A percentile compares a stretch with the other conserved stretches of the same genome.
Evolutionary conservation across 2,113 vertebrate species (phyloP).

Genomic region (Setophaga kirtlandii): DNA sequence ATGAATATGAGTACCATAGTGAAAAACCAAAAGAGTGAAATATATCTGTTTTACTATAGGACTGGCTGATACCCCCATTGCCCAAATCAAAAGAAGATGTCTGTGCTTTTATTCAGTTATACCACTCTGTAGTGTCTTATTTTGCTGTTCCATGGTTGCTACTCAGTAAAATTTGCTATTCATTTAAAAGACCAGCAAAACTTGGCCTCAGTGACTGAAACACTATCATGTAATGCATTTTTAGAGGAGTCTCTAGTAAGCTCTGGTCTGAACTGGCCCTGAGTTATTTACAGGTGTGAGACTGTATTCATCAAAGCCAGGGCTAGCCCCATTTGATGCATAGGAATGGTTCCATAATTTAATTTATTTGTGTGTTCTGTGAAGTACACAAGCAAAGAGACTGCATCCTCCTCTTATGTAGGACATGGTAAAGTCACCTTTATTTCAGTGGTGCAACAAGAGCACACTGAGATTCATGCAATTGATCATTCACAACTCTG

Average conservation of each 20-base stretch:
- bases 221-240: not conserved
- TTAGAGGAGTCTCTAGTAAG: not conserved
- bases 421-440: not conserved
- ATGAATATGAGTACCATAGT: not conserved
- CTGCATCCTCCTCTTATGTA: not conserved
- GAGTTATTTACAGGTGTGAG: not conserved
- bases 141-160: not conserved
- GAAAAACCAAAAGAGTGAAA: not conserved
- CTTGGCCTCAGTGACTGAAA: not conserved
- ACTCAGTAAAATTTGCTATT: not conserved
- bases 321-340: not conserved
- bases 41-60: not conserved
- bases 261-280: not conserved
- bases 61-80: not conserved
- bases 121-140: not conserved
- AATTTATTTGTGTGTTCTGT: not conserved
- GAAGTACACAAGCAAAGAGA: not conserved
- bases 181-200: not conserved
- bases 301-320: not conserved
- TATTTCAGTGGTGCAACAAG: not conserved
- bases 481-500: not conserved
- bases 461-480: not conserved
- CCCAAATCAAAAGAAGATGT: not conserved
- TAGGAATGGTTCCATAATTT: not conserved
- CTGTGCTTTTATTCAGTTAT: not conserved